Conservation (phyloP, 2,888 invertebrate species). For the Drosophila antonietae region DNA sequence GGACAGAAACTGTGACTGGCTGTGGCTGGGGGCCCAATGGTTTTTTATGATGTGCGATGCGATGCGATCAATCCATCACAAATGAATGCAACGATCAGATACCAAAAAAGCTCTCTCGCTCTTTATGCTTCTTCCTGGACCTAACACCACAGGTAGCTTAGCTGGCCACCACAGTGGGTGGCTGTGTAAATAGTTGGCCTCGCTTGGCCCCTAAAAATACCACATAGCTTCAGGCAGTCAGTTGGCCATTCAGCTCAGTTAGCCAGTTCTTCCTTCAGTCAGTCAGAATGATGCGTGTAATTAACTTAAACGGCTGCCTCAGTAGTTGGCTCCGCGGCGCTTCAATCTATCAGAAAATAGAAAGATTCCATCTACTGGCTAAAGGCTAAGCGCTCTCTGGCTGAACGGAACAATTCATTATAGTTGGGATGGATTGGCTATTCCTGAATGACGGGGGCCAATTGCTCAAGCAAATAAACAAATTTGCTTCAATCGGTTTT, state of each 20-base stretch:
- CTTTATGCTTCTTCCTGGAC: slow-evolving; percentile 1
- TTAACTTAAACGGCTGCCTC: slow-evolving; percentile 73
- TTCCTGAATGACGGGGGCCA: slow-evolving; percentile 71
- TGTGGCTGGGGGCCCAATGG: slow-evolving; percentile 24
- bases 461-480: slow-evolving; percentile 80
- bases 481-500: slow-evolving; percentile 61
- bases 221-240: slow-evolving; percentile 56
- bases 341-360: slow-evolving; percentile 66
- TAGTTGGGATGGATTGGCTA: slow-evolving; percentile 66
- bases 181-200: slow-evolving; percentile 79
- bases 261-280: slow-evolving; percentile 28
- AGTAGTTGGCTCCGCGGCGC: slow-evolving; percentile 65
- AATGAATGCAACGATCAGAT: slow-evolving; percentile 47
- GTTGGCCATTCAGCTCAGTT: slow-evolving; percentile 31
- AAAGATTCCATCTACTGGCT: slow-evolving; percentile 23
- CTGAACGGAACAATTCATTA: slow-evolving; percentile 76
- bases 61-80: slow-evolving; percentile 81
- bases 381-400: slow-evolving; percentile 11
- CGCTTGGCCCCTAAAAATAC: slow-evolving; percentile 76
- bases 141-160: slow-evolving; percentile 74
- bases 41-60: slow-evolving; percentile 82
- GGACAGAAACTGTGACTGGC: slow-evolving; percentile 31
- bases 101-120: slow-evolving; percentile 8
- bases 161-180: slow-evolving; percentile 78
- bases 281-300: slow-evolving; percentile 51